A percentile compares a stretch with the other conserved stretches of the same genome.
phyloP scores from a whole-genome alignment of 1,140 invertebrate genomes.

The Ladona fulva region DNA sequence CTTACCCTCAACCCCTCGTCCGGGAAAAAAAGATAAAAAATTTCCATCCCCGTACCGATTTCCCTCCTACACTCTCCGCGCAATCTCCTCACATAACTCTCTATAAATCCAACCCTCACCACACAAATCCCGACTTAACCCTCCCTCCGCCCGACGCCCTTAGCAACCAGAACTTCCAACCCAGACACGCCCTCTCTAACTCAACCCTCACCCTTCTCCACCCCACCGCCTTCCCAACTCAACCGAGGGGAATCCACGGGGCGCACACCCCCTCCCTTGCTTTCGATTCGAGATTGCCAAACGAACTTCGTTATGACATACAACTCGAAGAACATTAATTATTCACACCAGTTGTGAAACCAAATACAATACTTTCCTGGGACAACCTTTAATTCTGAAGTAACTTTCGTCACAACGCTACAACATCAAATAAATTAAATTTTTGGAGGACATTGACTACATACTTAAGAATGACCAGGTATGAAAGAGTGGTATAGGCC shows the following conservation, averaged over 20 bases:
- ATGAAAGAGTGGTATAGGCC: no score
- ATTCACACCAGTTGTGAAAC: no score
- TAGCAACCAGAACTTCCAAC: slow-evolving; percentile 4
- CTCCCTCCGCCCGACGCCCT: neutral
- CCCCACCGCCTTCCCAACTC: neutral
- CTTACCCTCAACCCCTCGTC: neutral
- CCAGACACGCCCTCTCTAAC: neutral
- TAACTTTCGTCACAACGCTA: no score
- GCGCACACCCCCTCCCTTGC: neutral
- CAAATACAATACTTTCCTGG: no score
- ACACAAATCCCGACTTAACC: slow-evolving; percentile 4
- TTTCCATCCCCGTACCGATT: no score
- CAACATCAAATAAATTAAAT: no score
- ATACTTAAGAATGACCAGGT: no score
- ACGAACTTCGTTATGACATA: no score
- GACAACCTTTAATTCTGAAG: no score
- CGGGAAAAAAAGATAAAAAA: neutral
- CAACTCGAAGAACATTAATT: no score
- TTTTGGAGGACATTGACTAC: no score
- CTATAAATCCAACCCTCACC: slow-evolving; percentile 4
- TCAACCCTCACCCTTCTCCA: neutral
- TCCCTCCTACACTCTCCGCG: neutral
- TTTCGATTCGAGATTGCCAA: neutral
- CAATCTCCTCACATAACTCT: slow-evolving; percentile 5
- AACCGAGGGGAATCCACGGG: neutral